These are phyloP conservation scores for Cyclina sinensis DNA, from an alignment of 1,140 invertebrate genomes.

Conservation along the genomic window DNA sequence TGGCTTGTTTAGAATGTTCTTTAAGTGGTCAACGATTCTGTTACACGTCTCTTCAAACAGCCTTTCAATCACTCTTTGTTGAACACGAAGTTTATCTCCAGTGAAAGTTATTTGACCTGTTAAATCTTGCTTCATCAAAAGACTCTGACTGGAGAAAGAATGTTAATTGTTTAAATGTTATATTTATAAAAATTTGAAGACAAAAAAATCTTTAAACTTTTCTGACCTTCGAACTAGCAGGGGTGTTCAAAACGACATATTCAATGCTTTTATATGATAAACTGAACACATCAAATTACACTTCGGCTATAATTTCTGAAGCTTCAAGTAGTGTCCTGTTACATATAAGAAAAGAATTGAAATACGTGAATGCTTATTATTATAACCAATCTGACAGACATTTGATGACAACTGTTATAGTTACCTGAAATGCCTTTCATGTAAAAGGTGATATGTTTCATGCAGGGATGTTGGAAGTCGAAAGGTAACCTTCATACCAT, in stretches of 20 bases:
- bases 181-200: too few relatives aligned
- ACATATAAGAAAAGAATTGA: too few relatives aligned
- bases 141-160: conserved; percentile 26
- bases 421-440: conserved; percentile 44
- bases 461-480: conserved; percentile 37
- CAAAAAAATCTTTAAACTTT: too few relatives aligned
- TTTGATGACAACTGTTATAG: too few relatives aligned
- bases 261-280: too few relatives aligned
- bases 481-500: neutral
- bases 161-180: neutral
- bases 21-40: conserved; percentile 67
- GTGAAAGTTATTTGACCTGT: conserved; percentile 59
- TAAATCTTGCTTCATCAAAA: conserved; percentile 45
- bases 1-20: conserved; percentile 50
- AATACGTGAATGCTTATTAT: too few relatives aligned
- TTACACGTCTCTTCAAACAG: conserved; percentile 67
- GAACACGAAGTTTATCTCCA: conserved; percentile 73
- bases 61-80: conserved; percentile 25
- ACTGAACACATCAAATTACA: too few relatives aligned
- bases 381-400: too few relatives aligned
- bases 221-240: too few relatives aligned
- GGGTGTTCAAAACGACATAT: too few relatives aligned
- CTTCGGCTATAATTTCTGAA: too few relatives aligned
- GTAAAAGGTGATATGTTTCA: neutral
- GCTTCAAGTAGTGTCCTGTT: too few relatives aligned